Evolutionary conservation across 2,113 vertebrate species (phyloP).

Genomic region (Thalassarche chlororhynchos): DNA sequence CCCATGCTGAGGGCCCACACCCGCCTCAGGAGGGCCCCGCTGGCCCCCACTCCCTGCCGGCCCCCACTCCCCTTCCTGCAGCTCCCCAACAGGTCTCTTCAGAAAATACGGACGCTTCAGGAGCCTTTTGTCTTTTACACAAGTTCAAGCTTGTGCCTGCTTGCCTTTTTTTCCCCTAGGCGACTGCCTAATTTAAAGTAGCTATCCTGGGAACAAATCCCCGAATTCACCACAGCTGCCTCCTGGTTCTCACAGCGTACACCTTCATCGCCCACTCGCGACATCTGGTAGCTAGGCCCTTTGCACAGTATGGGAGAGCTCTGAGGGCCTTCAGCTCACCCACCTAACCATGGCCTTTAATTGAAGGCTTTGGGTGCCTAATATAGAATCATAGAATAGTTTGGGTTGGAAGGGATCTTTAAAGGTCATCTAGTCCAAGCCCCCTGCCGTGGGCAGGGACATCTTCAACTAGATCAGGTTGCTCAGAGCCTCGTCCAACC

Average conservation of each 20-base stretch:
- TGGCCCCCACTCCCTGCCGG: fast-evolving
- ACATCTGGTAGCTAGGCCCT: fast-evolving
- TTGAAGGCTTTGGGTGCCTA: background rate
- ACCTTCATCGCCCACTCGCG: fast-evolving
- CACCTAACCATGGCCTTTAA: background rate
- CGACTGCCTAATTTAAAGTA: background rate
- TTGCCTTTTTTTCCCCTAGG: background rate
- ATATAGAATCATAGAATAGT: too few species aligned
- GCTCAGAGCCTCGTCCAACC: too few species aligned
- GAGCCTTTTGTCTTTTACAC: background rate
- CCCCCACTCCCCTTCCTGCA: fast-evolving
- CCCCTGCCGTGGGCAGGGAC: too few species aligned
- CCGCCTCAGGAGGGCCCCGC: too few species aligned
- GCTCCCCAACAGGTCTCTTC: background rate
- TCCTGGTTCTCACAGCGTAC: background rate
- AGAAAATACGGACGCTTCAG: background rate
- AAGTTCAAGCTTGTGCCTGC: background rate
- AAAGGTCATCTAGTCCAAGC: too few species aligned
- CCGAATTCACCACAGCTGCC: fast-evolving
- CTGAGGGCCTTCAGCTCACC: background rate
- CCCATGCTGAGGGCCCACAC: background rate
- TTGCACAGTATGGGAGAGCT: fast-evolving
- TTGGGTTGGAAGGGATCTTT: too few species aligned
- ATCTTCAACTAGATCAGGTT: too few species aligned
- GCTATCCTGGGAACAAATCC: background rate